These are phyloP conservation scores for Tinea trinotella DNA, from an alignment of 2,888 invertebrate genomes.

Conservation along the genomic window DNA sequence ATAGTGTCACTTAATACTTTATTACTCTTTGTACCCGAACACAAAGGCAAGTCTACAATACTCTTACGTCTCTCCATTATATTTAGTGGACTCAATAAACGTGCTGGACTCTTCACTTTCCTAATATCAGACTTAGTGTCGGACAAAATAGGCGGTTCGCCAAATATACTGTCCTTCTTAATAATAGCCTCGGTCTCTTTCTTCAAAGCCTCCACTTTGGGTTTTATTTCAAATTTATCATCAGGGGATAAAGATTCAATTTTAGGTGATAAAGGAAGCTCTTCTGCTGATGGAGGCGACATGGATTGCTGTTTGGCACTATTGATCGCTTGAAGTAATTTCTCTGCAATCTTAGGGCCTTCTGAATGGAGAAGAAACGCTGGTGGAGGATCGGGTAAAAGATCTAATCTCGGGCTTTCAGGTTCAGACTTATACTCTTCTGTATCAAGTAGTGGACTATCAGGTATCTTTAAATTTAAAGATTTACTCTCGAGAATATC, in stretches of 20 bases:
- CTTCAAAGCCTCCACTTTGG: constrained; percentile 34
- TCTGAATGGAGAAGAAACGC: constrained; percentile 61
- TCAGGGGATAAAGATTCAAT: constrained; percentile 30
- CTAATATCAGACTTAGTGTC: constrained; percentile 50
- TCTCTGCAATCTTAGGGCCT: constrained; percentile 75
- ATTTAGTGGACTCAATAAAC: constrained; percentile 51
- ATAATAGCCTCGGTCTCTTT: constrained; percentile 40
- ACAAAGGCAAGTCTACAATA: constrained; percentile 49
- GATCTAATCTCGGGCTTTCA: constrained; percentile 60
- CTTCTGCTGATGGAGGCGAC: constrained; percentile 56
- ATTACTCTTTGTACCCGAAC: constrained; percentile 55
- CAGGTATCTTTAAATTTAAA: constrained; percentile 40
- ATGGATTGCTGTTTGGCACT: constrained; percentile 67
- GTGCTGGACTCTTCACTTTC: constrained; percentile 44
- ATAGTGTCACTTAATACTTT: constrained; percentile 76
- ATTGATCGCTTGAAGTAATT: constrained; percentile 73
- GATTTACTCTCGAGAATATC: constrained; percentile 35
- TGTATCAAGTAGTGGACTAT: constrained; percentile 58
- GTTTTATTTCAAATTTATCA: constrained; percentile 30
- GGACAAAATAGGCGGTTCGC: constrained; percentile 48
- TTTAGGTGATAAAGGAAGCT: constrained; percentile 43
- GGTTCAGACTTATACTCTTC: constrained; percentile 67
- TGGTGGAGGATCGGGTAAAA: constrained; percentile 62
- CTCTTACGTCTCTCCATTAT: constrained; percentile 57
- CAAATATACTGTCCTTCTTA: constrained; percentile 46